phyloP scores from a whole-genome alignment of 2,797 vertebrate genomes.

The Fistularia commersonii region DNA sequence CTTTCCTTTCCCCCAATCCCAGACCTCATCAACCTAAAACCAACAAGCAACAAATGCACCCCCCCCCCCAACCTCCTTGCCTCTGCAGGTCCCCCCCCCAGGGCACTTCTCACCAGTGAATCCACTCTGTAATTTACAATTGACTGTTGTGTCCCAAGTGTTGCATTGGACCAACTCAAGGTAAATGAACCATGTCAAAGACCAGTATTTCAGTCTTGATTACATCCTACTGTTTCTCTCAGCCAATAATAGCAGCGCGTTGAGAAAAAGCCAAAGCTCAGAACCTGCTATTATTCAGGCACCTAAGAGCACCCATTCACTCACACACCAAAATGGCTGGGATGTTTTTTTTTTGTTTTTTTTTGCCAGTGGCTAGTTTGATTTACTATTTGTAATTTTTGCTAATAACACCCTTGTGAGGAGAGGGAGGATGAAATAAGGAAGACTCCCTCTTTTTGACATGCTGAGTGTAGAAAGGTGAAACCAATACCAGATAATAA shows the following conservation, averaged over 20 bases:
- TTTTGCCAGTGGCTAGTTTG: slow-evolving; percentile 25
- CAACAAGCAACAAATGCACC: slow-evolving; percentile 46
- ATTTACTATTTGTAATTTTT: slow-evolving; percentile 52
- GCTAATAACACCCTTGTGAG: slow-evolving; percentile 35
- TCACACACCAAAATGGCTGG: slow-evolving; percentile 18
- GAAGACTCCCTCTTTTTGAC: slow-evolving; percentile 40
- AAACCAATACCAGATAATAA: slow-evolving; percentile 66
- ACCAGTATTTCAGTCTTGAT: slow-evolving; percentile 52
- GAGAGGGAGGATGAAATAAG: slow-evolving; percentile 15
- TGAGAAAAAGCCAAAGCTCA: slow-evolving; percentile 26
- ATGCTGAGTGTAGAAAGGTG: slow-evolving; percentile 54
- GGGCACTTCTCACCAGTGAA: slow-evolving; percentile 53
- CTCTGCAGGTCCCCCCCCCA: slow-evolving; percentile 37
- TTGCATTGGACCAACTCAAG: slow-evolving; percentile 52
- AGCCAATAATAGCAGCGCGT: slow-evolving; percentile 30
- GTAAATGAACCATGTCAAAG: slow-evolving; percentile 66
- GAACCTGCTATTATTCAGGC: slow-evolving; percentile 49
- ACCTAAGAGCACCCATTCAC: slow-evolving; percentile 27
- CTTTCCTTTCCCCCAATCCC: slow-evolving; percentile 55
- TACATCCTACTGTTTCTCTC: slow-evolving; percentile 24
- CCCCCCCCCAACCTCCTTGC: slow-evolving; percentile 34
- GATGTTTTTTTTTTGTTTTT: slow-evolving; percentile 15
- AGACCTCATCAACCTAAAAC: slow-evolving; percentile 60
- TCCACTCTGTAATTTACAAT: slow-evolving; percentile 66
- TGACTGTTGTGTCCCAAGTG: slow-evolving; percentile 62